Conservation (phyloP, 2,797 vertebrate species). For the Sebastes oblongus region DNA sequence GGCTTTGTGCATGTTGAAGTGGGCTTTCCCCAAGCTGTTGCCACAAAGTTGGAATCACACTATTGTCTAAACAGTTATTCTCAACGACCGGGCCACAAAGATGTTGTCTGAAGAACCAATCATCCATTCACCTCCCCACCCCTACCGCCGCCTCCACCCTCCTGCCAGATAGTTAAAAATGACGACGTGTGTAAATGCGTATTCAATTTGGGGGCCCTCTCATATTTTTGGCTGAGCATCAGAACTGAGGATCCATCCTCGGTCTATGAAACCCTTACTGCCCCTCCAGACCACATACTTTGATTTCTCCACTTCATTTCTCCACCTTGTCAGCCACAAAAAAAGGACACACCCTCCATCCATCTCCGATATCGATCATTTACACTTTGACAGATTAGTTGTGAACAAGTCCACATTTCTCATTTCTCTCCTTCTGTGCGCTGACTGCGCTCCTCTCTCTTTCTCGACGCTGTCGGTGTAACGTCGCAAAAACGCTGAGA, state of each 20-base stretch:
- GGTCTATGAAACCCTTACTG: neutral
- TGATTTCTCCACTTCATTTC: neutral
- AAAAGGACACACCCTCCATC: neutral
- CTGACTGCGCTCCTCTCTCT: neutral
- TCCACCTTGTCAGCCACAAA: neutral
- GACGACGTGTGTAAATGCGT: neutral
- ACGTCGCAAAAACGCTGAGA: neutral
- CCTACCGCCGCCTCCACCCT: neutral
- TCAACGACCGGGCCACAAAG: neutral
- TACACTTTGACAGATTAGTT: neutral
- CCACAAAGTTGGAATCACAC: neutral
- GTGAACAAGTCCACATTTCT: neutral
- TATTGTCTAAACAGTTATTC: neutral
- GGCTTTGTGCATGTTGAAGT: neutral
- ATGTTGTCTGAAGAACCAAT: neutral
- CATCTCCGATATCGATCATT: neutral
- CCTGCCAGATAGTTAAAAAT: neutral
- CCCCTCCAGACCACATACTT: neutral
- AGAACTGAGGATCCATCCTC: neutral
- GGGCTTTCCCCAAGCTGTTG: neutral
- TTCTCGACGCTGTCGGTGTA: neutral
- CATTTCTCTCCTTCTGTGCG: neutral
- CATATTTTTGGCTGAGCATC: neutral
- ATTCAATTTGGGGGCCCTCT: neutral
- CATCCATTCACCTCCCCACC: neutral